Evolutionary conservation across 1,140 invertebrate genomes (phyloP), one percentile per base, ranked within the genome.

Genomic region (Aphelenchoides besseyi): DNA sequence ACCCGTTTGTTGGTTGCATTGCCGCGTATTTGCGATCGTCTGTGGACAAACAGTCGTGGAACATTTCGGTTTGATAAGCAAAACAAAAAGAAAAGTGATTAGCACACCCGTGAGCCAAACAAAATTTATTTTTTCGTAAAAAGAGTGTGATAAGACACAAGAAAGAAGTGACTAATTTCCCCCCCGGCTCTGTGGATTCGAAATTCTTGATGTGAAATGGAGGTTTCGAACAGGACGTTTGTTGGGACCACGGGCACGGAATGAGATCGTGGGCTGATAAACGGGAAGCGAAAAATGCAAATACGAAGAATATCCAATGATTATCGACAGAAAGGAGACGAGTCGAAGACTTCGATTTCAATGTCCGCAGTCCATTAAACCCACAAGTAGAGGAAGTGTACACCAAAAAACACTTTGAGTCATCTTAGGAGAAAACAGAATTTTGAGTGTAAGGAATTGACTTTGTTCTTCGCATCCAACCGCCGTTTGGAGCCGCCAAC

Each of bases 271-370:
- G 41, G 23, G 23, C 41, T 48, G 41, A 48, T 48, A 48, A 48
- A 48, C 41, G 41, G 41, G 41, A 48, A 48, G 41, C 41, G n/a
- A n/a, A n/a, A 23, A 48, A 48, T 48, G 41, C 41, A 48, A 48
- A 48, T 48, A 23, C 23, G 41, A 48, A 48, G 41, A 48, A 48
- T 48, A 48, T 48, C 41, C 41, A 23, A 23, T 48, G 41, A 48
- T 48, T 23, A 23, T 48, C 41, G 41, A 48, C 23, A 48, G 23
- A 48, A 48, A 48, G 12, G 41, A 48, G 41, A 48, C 23, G 41
- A 48, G 41, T 48, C 41, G 23, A 48, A 48, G 12, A 23, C 23
- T 23, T 12, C 41, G 41, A 16, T 48, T 23, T 48, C 41, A 48
- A 12, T 12, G 12, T 23, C 41, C 41, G 41, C 41, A 48, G 12